Evolutionary conservation across 2,113 vertebrate genomes (phyloP), one percentile per base, ranked within the genome.

Genomic region (Haemorhous mexicanus): DNA sequence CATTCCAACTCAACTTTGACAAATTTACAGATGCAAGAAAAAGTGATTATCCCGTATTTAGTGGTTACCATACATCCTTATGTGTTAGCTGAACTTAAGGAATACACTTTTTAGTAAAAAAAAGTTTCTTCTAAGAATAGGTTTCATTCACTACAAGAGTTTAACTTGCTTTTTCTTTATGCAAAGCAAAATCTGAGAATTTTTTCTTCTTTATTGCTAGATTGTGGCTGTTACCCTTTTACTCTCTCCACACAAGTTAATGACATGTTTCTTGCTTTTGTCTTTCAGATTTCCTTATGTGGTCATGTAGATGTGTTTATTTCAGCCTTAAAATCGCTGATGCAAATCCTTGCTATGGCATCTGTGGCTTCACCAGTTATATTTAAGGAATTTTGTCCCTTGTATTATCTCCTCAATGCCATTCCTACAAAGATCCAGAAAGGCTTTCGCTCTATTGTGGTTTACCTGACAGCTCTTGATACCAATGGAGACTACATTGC

Each of bases 361-460:
- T 95, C 98, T 17, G 93, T 95, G 32, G 87, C 93, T 33, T 97
- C 97, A 27, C 95, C 97, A 0, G 88, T 97, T 19, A 97, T 97
- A 32, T 98, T 99, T 96, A 98, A 98, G 96, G 99, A 99, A 97
- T 99, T 99, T 97, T 99, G 98, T 90, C 99, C 99, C 1, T 97
- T 99, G 16, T 99, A 99, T 96, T 98, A 99, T 92, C 97, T 99
- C 58, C 98, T 99, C 79, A 99, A 98, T 76, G 98, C 98, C 95
- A 99, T 99, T 93, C 99, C 99, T 67, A 97, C 98, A 11, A 99
- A 99, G 98, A 96, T 99, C 66, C 99, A 99, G 95, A 99, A 98
- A 76, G 99, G 99, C 14, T 99, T 99, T 97, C 98, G 99, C 56
- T 99, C 99, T 0, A 81, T 99, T 12, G 89, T 99, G 81, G 99